Base-by-base conservation (phyloP, 2,888 invertebrate genomes). In the Plemyria rubiginata region DNA sequence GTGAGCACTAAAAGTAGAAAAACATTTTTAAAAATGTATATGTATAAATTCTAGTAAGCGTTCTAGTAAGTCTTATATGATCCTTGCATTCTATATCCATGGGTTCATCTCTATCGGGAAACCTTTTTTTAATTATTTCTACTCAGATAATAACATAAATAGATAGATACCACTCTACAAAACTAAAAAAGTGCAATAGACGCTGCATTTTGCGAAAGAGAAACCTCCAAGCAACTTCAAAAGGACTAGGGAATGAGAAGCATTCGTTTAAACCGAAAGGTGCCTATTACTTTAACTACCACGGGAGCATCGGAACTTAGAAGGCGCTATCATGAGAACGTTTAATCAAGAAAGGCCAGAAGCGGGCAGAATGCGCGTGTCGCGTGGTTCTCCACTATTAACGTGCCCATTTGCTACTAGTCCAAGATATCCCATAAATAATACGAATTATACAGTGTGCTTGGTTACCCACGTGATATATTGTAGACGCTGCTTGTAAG, bases 351-450 rank as follows among this genome's bases (percentile, higher is more conserved):
- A 75, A 73, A 70, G 32, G 75, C 74, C 76, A 67, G 74, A 68
- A 71, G 78, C 74, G 74, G 65, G 62, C 70, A 81, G 49, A 49
- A 85, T 82, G 85, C 79, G 78, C 78, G 77, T 84, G 90, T 92
- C 91, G 92, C 92, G 92, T 92, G 92, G 92, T 87, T 86, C 83
- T 77, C 75, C 75, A 84, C 91, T 89, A 92, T 92, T 90, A 92
- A 87, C 79, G 82, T 80, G 79, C 73, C 76, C 75, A 88, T 8
- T 49, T 3, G 50, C 90, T 90, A 89, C 91, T 87, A 90, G 85
- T 86, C 78, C 74, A 78, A 76, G 74, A 78, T 79, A 78, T 71
- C 75, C 86, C 82, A 91, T 92, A 92, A 92, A 92, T 92, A 86
- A 92, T 82, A 87, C 90, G 90, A 92, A 92, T 92, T 92, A 92